Conservation (phyloP, 1,140 invertebrate species). For the Globodera ellingtonae region DNA sequence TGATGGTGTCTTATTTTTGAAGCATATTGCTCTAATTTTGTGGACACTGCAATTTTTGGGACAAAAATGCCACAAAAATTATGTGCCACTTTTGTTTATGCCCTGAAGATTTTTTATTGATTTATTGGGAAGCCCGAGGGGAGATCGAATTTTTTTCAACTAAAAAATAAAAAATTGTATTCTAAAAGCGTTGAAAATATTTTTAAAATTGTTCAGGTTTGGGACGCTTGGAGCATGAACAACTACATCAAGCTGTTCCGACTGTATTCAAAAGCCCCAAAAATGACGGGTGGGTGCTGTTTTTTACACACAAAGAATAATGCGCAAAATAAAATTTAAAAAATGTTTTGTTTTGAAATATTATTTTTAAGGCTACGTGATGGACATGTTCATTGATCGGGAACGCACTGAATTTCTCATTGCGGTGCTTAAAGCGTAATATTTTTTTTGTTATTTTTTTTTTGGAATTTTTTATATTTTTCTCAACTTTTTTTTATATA, state of each 20-base stretch:
- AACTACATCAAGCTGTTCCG: constrained; percentile 90
- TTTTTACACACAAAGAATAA: neutral
- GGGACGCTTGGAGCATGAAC: constrained; percentile 79
- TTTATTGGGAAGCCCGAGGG: no score
- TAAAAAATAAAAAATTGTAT: no score
- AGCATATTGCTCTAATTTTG: no score
- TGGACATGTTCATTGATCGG: constrained; percentile 93
- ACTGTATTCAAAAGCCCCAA: constrained; percentile 79
- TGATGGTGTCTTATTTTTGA: constrained; percentile 76
- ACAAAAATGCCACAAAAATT: neutral
- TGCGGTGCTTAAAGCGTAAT: constrained; percentile 90
- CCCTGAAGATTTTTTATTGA: neutral
- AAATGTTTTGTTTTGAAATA: neutral
- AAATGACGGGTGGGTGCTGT: constrained; percentile 78
- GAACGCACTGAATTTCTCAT: constrained; percentile 87
- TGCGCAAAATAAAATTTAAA: neutral
- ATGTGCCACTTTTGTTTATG: neutral
- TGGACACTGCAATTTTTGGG: no score
- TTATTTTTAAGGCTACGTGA: constrained; percentile 72
- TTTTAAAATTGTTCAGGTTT: constrained; percentile 14
- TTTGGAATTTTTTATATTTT: constrained; percentile 8
- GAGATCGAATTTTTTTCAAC: no score
- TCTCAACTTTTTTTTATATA: no score
- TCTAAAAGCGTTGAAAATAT: neutral
- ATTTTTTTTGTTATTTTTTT: constrained; percentile 71